Base-by-base conservation (phyloP, 2,888 invertebrate species). In the Lymantria monacha region DNA sequence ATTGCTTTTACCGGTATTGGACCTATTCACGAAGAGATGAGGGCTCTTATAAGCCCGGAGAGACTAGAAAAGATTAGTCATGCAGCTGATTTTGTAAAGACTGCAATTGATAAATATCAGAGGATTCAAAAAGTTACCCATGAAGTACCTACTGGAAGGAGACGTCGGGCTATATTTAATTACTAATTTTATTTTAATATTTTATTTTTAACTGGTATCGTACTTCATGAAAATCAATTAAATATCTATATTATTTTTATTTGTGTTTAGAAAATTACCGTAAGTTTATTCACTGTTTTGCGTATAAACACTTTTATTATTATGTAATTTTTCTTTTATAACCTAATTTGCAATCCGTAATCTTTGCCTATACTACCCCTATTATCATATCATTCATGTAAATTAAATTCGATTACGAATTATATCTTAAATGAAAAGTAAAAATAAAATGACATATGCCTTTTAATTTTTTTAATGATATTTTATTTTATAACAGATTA, bases 31-130 rank as follows among this genome's bases (percentile, higher is more conserved):
- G 89, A 91, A 63, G 86, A 94, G 51, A 92, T 94, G 76, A 85
- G 93, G 15, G 76, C 92, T 0, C 79, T 93, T 9, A 90, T 94
- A 60, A 92, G 92, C 0, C 92, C 93, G 0, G 94, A 94, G 43
- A 87, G 90, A 33, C 87, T 93, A 9, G 93, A 94, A 46, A 92
- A 89, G 56, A 86, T 95, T 36, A 91, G 93, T 30, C 82, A 87
- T 1, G 93, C 93, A 0, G 93, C 94, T 1, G 85, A 91, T 8
- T 89, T 94, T 41, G 93, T 94, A 1, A 92, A 93, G 64, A 92
- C 88, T 36, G 94, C 94, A 3, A 91, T 94, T 49, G 92, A 93
- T 47, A 93, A 93, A 69, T 94, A 94, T 59, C 87, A 90, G 63
- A 84, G 81, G 49, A 87, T 89, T 44, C 89, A 90, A 55, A 79